Percentiles rank a stretch among this genome's conserved stretches.
phyloP scores from a whole-genome alignment of 2,797 vertebrate genomes.

The Staurois parvus region DNA sequence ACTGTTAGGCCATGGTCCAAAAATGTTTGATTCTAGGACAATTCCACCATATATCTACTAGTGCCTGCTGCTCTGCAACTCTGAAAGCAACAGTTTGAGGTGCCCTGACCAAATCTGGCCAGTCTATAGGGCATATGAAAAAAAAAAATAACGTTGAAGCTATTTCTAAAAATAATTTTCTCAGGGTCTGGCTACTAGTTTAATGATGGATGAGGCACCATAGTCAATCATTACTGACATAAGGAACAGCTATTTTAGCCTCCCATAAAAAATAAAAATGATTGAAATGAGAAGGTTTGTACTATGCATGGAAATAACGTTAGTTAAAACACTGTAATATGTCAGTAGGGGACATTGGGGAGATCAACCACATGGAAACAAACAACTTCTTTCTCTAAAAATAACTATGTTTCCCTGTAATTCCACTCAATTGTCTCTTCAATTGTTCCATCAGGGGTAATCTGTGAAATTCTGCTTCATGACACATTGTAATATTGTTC shows the following conservation, averaged over 20 bases:
- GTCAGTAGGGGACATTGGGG: constrained; percentile 6
- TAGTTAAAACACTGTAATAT: neutral
- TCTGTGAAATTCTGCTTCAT: constrained; percentile 5
- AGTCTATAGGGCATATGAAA: too few relatives aligned
- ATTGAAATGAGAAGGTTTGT: constrained; percentile 13
- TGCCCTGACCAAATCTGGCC: too few relatives aligned
- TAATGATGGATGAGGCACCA: neutral
- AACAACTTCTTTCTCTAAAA: constrained; percentile 9
- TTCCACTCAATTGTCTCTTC: neutral
- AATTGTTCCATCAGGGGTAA: neutral
- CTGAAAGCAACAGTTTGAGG: too few relatives aligned
- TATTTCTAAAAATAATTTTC: too few relatives aligned
- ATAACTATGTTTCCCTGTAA: neutral
- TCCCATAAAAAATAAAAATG: constrained; percentile 13
- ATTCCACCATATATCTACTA: too few relatives aligned
- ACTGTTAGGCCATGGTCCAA: too few relatives aligned
- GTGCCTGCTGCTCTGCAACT: too few relatives aligned
- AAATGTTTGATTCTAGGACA: too few relatives aligned
- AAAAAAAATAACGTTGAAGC: too few relatives aligned
- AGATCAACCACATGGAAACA: constrained; percentile 18
- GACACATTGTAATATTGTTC: constrained; percentile 18
- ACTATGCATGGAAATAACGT: constrained; percentile 29
- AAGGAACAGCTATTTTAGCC: neutral
- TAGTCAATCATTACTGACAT: neutral
- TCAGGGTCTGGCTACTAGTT: too few relatives aligned